Evolutionary conservation across 2,113 vertebrate genomes (phyloP).

Genomic region (Cinclus cinclus): DNA sequence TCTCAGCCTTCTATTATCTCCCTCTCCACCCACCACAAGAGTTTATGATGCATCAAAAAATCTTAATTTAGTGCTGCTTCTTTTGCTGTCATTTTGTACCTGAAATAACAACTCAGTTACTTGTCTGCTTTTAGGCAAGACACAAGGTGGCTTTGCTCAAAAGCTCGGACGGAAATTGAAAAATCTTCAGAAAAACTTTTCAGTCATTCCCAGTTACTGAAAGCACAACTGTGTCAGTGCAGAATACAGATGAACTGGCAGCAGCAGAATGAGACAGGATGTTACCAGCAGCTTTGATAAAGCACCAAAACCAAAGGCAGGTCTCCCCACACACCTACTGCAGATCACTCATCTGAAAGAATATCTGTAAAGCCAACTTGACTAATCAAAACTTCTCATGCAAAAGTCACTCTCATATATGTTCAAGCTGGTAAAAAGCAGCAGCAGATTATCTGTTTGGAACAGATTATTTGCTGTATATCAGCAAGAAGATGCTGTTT

Average conservation of each 20-base stretch:
- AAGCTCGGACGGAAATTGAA: background rate
- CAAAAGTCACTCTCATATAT: background rate
- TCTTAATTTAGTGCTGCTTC: background rate
- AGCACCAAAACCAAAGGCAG: background rate
- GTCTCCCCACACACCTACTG: background rate
- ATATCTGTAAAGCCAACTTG: background rate
- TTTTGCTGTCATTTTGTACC: background rate
- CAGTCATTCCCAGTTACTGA: background rate
- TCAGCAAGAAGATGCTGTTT: background rate
- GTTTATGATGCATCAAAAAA: background rate
- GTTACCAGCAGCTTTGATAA: background rate
- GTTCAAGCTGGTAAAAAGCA: background rate
- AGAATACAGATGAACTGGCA: background rate
- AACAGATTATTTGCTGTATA: background rate
- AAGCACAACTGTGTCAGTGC: background rate
- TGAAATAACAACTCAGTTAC: background rate
- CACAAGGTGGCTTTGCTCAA: background rate
- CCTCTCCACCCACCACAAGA: constrained; percentile 9
- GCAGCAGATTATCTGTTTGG: background rate
- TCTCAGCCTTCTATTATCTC: background rate
- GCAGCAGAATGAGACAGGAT: background rate
- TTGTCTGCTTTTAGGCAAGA: background rate
- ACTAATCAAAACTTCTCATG: background rate
- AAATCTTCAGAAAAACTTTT: background rate
- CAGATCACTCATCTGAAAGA: background rate